Evolutionary conservation across 1,140 invertebrate genomes (phyloP).

Genomic region (Lepidurus couesii): DNA sequence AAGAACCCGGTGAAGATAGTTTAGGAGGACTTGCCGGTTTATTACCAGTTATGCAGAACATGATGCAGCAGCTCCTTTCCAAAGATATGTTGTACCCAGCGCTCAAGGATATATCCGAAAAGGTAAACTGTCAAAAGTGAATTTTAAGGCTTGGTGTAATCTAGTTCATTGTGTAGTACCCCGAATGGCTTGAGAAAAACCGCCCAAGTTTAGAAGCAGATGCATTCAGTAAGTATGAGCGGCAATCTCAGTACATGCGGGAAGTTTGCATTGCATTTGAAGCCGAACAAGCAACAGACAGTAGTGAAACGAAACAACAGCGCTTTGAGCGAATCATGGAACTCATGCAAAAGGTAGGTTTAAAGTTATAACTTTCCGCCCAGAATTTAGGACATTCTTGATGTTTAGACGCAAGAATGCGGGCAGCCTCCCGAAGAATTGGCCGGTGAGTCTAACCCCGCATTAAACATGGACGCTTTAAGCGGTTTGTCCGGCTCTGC

Average conservation of each 20-base stretch:
- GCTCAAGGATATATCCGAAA: constrained; percentile 58
- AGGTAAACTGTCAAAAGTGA: constrained; percentile 41
- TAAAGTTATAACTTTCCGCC: background rate
- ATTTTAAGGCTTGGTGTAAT: background rate
- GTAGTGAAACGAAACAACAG: constrained; percentile 63
- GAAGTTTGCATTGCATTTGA: constrained; percentile 69
- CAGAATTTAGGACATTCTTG: constrained; percentile 30
- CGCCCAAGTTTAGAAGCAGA: constrained; percentile 56
- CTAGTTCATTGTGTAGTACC: constrained; percentile 59
- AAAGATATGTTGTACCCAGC: constrained; percentile 85
- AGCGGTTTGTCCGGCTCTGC: background rate
- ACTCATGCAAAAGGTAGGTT: constrained; percentile 69
- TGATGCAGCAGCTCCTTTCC: constrained; percentile 82
- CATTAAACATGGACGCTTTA: background rate
- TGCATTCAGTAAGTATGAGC: constrained; percentile 63
- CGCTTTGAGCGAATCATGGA: constrained; percentile 69
- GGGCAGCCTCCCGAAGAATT: constrained; percentile 80
- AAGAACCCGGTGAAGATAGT: constrained; percentile 40
- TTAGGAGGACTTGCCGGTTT: constrained; percentile 42
- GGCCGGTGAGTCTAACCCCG: constrained; percentile 54
- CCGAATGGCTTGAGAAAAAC: constrained; percentile 71
- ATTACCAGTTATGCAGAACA: constrained; percentile 77
- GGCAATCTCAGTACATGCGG: constrained; percentile 70
- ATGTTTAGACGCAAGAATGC: constrained; percentile 65
- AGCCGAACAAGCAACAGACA: constrained; percentile 61